These are phyloP conservation scores for Erethizon dorsatum DNA, from an alignment of 2,797 vertebrate genomes.

Conservation along the genomic window DNA sequence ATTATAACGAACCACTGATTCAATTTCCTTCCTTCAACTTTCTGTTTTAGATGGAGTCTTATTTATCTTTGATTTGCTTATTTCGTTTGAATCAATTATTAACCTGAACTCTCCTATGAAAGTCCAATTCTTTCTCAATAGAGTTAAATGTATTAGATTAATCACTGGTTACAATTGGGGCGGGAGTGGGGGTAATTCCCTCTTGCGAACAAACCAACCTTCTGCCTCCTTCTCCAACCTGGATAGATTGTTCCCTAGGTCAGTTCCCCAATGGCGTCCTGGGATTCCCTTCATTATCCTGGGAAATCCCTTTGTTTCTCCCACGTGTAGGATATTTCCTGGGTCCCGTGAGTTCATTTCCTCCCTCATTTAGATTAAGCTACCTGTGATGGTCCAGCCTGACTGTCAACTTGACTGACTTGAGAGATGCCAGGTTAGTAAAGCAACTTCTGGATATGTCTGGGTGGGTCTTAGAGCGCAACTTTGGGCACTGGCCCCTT, in stretches of 20 bases:
- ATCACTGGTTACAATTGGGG: background rate
- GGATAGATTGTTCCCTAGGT: background rate
- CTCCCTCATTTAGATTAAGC: background rate
- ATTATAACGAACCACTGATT: background rate
- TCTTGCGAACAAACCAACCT: background rate
- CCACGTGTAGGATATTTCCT: background rate
- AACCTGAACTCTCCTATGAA: background rate
- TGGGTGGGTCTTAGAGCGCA: background rate
- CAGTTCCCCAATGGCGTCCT: background rate
- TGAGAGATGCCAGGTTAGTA: background rate
- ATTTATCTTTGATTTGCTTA: background rate
- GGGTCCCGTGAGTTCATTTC: background rate
- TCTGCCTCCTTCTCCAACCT: background rate
- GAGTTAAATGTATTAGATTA: background rate
- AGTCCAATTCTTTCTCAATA: background rate
- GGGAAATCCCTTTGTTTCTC: background rate
- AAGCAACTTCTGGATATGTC: background rate
- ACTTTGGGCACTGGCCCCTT: background rate
- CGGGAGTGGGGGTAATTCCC: background rate
- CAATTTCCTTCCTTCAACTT: background rate
- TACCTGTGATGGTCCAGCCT: background rate
- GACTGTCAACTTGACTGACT: background rate
- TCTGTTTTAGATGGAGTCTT: slow-evolving; percentile 16
- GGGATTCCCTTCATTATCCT: too few relatives aligned
- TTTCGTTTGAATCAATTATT: background rate